phyloP scores from a whole-genome alignment of 2,113 vertebrate species.

The Cisticola juncidis region DNA sequence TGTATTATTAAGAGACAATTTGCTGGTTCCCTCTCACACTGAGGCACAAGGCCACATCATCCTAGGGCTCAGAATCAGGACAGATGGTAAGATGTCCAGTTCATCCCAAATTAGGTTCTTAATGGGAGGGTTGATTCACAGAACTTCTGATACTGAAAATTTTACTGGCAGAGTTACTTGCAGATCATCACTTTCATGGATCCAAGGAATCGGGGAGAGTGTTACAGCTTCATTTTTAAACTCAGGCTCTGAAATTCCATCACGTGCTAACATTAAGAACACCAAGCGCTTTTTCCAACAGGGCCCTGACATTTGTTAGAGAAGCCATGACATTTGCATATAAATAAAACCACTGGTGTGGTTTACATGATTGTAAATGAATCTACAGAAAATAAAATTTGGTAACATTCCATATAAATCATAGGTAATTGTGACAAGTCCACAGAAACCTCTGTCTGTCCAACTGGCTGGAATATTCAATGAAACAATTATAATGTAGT shows the following conservation, averaged over 20 bases:
- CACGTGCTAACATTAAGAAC: neutral
- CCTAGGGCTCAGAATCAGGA: neutral
- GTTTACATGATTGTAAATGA: neutral
- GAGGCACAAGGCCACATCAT: neutral
- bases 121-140: neutral
- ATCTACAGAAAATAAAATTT: neutral
- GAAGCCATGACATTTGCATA: neutral
- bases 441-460: neutral
- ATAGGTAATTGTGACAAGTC: neutral
- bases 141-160: neutral
- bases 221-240: neutral
- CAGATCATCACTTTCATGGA: fast-evolving
- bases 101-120: neutral
- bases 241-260: neutral
- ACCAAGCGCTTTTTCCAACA: neutral
- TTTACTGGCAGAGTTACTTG: neutral
- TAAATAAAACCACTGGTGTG: neutral
- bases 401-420: neutral
- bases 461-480: neutral
- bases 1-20: neutral
- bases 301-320: neutral
- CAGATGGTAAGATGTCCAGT: neutral
- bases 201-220: neutral
- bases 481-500: neutral
- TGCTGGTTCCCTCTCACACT: neutral